Percentiles rank a stretch among this genome's conserved stretches.
These are phyloP conservation scores for Climacteris rufus DNA, from an alignment of 2,113 vertebrate genomes.

Conservation along the genomic window DNA sequence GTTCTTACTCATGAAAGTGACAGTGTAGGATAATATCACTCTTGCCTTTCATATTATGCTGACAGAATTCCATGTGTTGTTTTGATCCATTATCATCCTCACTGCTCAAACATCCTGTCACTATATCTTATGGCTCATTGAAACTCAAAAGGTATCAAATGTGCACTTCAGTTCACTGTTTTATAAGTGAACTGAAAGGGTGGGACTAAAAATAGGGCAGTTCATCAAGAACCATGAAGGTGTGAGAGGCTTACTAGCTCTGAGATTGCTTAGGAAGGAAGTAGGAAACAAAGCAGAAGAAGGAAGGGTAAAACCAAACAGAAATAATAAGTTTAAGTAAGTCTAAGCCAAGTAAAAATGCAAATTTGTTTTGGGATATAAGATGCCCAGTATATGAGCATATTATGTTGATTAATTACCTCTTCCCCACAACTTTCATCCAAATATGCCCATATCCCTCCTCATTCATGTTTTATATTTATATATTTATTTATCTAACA, in stretches of 20 bases:
- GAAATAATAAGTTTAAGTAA: neutral
- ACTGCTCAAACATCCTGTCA: neutral
- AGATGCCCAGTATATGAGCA: neutral
- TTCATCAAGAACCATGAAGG: neutral
- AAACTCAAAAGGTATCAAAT: neutral
- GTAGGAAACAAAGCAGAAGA: neutral
- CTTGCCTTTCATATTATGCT: neutral
- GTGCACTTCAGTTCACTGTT: neutral
- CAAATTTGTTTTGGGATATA: neutral
- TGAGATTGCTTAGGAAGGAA: neutral
- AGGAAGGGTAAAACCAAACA: neutral
- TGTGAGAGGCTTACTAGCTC: neutral
- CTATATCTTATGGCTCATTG: neutral
- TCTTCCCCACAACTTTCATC: neutral
- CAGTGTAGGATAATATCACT: neutral
- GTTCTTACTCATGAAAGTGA: neutral
- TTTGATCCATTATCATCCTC: slow-evolving; percentile 8
- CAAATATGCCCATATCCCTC: neutral
- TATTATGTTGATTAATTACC: neutral
- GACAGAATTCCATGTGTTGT: neutral
- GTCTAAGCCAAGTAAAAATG: neutral
- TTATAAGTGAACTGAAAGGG: neutral
- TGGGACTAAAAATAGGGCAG: neutral
- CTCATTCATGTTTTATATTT: neutral
- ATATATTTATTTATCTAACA: no score